phyloP scores from a whole-genome alignment of 1,140 invertebrate species.

The Rhizoglyphus robini region DNA sequence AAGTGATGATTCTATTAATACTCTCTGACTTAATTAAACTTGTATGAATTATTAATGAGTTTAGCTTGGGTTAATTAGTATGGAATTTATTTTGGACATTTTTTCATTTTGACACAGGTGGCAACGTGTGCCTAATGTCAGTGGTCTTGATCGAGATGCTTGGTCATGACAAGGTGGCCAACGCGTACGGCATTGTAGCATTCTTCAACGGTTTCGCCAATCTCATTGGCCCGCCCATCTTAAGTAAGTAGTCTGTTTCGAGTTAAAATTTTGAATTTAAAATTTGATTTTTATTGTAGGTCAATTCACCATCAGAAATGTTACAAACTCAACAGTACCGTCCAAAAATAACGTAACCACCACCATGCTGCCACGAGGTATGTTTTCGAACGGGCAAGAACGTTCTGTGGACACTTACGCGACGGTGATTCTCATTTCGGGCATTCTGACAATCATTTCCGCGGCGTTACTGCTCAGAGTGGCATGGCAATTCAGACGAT shows the following conservation, averaged over 20 bases:
- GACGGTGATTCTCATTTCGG: background rate
- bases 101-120: slow-evolving; percentile 45
- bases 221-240: slow-evolving; percentile 69
- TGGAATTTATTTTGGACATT: too few relatives aligned
- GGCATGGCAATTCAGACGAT: background rate
- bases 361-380: too few relatives aligned
- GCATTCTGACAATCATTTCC: background rate
- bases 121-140: slow-evolving; percentile 81
- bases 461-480: background rate
- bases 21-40: background rate
- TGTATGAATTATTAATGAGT: background rate
- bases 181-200: slow-evolving; percentile 77
- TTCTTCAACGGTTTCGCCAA: slow-evolving; percentile 84
- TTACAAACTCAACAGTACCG: background rate
- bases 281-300: background rate
- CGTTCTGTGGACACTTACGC: background rate
- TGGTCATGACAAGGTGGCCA: slow-evolving; percentile 71
- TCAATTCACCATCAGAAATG: background rate
- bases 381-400: too few relatives aligned
- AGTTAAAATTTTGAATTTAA: background rate
- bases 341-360: too few relatives aligned
- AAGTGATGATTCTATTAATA: too few relatives aligned
- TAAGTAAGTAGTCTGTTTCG: slow-evolving; percentile 44
- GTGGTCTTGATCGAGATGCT: slow-evolving; percentile 73
- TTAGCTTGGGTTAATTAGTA: too few relatives aligned